phyloP scores from a whole-genome alignment of 2,888 invertebrate genomes.

The Drosophila multiciliata region DNA sequence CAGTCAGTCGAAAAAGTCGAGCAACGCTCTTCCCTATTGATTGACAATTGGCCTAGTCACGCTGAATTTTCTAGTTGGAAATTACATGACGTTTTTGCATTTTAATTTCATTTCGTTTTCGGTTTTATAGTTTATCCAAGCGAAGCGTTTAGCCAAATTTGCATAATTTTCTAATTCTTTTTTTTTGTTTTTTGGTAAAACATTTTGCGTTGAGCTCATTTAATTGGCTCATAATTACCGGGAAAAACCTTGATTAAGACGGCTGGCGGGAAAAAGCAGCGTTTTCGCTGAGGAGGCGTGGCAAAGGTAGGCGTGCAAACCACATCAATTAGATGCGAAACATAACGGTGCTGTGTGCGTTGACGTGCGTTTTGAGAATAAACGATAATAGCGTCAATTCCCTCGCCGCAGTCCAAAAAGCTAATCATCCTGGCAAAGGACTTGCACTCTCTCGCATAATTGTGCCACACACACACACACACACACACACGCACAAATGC shows the following conservation, averaged over 20 bases:
- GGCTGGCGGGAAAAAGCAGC: constrained; percentile 6
- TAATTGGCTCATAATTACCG: constrained; percentile 69
- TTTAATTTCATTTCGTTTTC: constrained; percentile 22
- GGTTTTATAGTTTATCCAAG: background rate
- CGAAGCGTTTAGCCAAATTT: constrained; percentile 31
- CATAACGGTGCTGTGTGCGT: constrained; percentile 35
- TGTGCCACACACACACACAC: constrained; percentile 43
- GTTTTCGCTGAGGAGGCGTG: background rate
- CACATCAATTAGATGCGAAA: constrained; percentile 66
- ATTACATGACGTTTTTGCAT: background rate
- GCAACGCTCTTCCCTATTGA: constrained; percentile 37
- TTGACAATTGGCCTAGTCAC: constrained; percentile 53
- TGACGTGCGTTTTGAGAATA: constrained; percentile 34
- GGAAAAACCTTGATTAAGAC: constrained; percentile 23
- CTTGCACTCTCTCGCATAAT: constrained; percentile 58
- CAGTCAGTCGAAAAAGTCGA: constrained; percentile 46
- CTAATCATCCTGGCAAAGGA: constrained; percentile 66
- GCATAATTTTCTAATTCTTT: constrained; percentile 49
- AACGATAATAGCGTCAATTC: constrained; percentile 60
- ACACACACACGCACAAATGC: background rate
- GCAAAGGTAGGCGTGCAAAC: constrained; percentile 31
- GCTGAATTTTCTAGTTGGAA: constrained; percentile 12
- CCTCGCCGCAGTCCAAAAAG: constrained; percentile 67
- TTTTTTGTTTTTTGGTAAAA: constrained; percentile 34
- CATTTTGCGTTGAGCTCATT: constrained; percentile 51